Base-by-base conservation (phyloP, 2,113 vertebrate species). In the Lagopus muta region DNA sequence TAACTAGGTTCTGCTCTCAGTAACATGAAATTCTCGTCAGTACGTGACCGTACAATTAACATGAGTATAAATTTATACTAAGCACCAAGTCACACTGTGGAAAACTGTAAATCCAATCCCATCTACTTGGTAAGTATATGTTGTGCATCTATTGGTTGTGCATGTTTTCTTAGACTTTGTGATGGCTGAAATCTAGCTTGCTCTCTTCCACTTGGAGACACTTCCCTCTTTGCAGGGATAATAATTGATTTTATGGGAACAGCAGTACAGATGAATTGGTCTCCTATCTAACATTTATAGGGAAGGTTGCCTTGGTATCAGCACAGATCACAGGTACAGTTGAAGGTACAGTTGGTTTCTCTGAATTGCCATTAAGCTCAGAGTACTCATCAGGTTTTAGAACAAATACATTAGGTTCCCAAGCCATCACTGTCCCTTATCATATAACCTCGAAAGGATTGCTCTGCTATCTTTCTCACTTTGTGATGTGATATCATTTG, bases 171-270 rank as follows among this genome's bases (percentile, higher is more conserved):
- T 66, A 79, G 40, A 19, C 61, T 73, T 73, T 47, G 36, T 70
- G 22, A 36, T 5, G 43, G 52, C 4, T 54, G 32, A 79, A 72
- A 91, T 73, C 36, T 25, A 27, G 38, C 20, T 92, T 55, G 27
- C 30, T 88, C n/a, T 66, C 28, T 76, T 72, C 52, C 74, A 3
- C 14, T 19, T 62, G n/a, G 30, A 92, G 27, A 22, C 64, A 82
- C 64, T 77, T 86, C 83, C 34, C 61, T 78, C 57, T 84, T 81
- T 84, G 47, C 65, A 45, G 61, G 90, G 47, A 71, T 32, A 72
- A 74, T 27, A 90, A 22, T 10, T 78, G 84, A 71, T 76, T 93
- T 94, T 94, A 92, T 27, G 34, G 75, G 82, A 92, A 85, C 42
- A 85, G 74, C 54, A 89, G 62, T 54, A 36, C 30, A 60, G 67